These are phyloP conservation scores for Labrus mixtus DNA, from an alignment of 2,113 vertebrate species.

Conservation along the genomic window DNA sequence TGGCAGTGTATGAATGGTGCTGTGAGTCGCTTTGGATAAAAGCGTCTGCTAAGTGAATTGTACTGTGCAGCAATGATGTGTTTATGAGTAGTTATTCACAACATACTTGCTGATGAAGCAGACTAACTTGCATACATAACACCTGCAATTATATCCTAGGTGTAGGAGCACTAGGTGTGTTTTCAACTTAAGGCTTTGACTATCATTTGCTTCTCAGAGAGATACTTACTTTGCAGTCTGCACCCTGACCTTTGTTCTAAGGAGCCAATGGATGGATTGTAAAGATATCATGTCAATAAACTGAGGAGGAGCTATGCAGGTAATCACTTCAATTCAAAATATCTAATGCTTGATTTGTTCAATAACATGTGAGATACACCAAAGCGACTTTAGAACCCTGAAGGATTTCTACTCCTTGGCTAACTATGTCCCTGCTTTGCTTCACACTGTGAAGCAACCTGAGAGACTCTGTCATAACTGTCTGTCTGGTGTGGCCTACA, in stretches of 20 bases:
- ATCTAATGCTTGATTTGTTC: not conserved
- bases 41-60: too few species aligned
- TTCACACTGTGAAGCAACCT: slow-evolving; percentile 14
- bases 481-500: not conserved
- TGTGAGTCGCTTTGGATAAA: too few species aligned
- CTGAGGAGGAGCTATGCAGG: not conserved
- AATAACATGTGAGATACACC: not conserved
- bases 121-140: not conserved
- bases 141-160: slow-evolving; percentile 6
- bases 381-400: not conserved
- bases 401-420: not conserved
- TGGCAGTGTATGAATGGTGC: too few species aligned
- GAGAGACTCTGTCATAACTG: not conserved
- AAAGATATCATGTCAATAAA: not conserved
- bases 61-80: not conserved
- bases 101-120: not conserved
- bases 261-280: not conserved
- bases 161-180: not conserved
- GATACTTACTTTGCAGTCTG: slow-evolving; percentile 6
- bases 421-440: not conserved
- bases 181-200: not conserved
- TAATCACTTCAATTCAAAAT: not conserved
- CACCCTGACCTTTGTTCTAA: not conserved
- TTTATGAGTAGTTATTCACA: not conserved
- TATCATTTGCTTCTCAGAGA: slow-evolving; percentile 11